A percentile compares a stretch with the other conserved stretches of the same genome.
These are phyloP conservation scores for Brachyrhaphis roseni DNA, from an alignment of 2,797 vertebrate species.

Conservation along the genomic window DNA sequence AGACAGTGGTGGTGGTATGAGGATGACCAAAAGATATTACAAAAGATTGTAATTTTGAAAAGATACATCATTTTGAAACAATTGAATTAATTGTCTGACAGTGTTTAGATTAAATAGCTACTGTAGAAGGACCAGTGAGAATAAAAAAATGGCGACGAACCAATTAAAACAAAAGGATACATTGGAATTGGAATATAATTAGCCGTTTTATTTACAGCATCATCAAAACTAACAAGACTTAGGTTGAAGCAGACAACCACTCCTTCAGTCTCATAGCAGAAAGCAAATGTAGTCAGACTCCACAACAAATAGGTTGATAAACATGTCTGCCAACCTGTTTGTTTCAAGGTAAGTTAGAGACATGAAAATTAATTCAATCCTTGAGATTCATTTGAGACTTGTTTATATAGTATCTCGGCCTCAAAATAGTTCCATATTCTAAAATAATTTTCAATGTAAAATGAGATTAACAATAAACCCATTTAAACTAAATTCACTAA, in stretches of 20 bases:
- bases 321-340: not conserved
- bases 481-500: not conserved
- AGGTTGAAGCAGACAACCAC: not conserved
- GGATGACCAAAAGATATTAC: conserved; percentile 11
- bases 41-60: not conserved
- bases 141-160: not conserved
- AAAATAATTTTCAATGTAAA: not conserved
- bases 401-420: not conserved
- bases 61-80: not conserved
- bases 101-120: not conserved
- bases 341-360: not conserved
- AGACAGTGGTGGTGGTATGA: conserved; percentile 24
- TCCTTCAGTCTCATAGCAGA: not conserved
- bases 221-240: not conserved
- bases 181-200: not conserved
- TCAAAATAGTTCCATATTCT: not conserved
- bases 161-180: not conserved
- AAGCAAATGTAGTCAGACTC: not conserved
- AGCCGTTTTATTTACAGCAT: not conserved
- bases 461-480: not conserved
- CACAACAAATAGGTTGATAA: not conserved
- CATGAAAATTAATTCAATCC: not conserved
- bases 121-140: not conserved
- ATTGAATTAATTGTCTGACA: not conserved
- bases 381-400: not conserved